Evolutionary conservation across 2,888 invertebrate genomes (phyloP), one percentile per base, ranked within the genome.

Genomic region (Pandemis corylana): DNA sequence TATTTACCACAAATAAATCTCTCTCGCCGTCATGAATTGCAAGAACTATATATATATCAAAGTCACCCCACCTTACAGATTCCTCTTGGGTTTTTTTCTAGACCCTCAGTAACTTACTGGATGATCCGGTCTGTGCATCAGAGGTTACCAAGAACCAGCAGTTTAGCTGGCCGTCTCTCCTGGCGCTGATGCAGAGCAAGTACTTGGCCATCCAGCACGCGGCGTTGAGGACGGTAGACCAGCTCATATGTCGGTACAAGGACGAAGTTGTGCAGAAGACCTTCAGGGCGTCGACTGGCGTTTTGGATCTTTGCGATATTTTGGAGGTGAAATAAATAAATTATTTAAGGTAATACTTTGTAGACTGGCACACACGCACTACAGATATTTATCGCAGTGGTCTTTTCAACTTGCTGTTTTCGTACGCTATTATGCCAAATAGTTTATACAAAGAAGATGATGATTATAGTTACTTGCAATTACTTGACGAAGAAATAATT

Each of bases 141-240:
- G 87, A 90, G 80, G 92, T 95, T 63, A 93, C 94, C 0, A 93
- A 92, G 80, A 93, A 89, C 78, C 86, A 91, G 81, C 90, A 93
- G 78, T 95, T 95, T 79, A 91, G 89, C 75, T 95, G 95, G 89
- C 86, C 89, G 0, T 87, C 91, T 0, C 83, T 95, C 0, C 87
- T 95, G 41, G 89, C 91, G 0, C 84, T 95, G 63, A 92, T 95
- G 84, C 89, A 90, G 78, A 94, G 95, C 81, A 89, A 93, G 62
- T 95, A 90, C 79, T 82, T 94, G 56, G 92, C 93, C 0, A 95
- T 95, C 42, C 95, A 95, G 77, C 87, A 90, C 69, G 89, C 95
- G 0, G 92, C 95, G 0, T 77, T 95, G 15, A 86, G 89, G 53
- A 92, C 94, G 0, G 88, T 95, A 0, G 89, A 94, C 61, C 91